Evolutionary conservation across 2,113 vertebrate genomes (phyloP).

Genomic region (Indicator maculatus): DNA sequence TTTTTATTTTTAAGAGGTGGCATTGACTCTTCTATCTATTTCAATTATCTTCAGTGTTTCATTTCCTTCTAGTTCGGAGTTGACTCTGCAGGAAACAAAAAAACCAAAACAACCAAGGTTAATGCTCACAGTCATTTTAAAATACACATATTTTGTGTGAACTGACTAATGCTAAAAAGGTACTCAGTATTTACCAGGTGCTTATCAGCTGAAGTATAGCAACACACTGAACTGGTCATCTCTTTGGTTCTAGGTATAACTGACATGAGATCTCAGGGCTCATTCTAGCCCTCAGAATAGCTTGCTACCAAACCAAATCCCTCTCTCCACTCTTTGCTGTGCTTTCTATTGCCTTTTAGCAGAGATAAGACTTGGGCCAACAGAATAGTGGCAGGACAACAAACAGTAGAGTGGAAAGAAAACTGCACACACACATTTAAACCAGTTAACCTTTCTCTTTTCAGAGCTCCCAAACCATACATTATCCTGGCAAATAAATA

Average conservation of each 20-base stretch:
- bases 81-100: constrained; percentile 72
- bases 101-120: not conserved
- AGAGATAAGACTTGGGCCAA: not conserved
- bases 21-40: constrained; percentile 85
- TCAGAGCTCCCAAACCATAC: not conserved
- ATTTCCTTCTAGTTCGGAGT: constrained; percentile 78
- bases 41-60: constrained; percentile 84
- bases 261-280: not conserved
- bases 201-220: not conserved
- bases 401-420: not conserved
- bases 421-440: not conserved
- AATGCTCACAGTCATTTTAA: not conserved
- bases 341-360: not conserved
- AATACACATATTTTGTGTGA: not conserved
- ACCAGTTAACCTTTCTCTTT: not conserved
- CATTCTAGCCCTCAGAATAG: not conserved
- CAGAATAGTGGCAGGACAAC: not conserved
- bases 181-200: not conserved
- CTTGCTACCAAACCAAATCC: not conserved
- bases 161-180: not conserved
- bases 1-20: constrained; percentile 81
- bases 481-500: not conserved
- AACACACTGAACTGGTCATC: not conserved
- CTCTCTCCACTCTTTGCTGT: not conserved
- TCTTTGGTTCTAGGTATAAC: not conserved